Evolutionary conservation across 2,113 vertebrate genomes (phyloP).

Genomic region (Hippocampus zosterae): DNA sequence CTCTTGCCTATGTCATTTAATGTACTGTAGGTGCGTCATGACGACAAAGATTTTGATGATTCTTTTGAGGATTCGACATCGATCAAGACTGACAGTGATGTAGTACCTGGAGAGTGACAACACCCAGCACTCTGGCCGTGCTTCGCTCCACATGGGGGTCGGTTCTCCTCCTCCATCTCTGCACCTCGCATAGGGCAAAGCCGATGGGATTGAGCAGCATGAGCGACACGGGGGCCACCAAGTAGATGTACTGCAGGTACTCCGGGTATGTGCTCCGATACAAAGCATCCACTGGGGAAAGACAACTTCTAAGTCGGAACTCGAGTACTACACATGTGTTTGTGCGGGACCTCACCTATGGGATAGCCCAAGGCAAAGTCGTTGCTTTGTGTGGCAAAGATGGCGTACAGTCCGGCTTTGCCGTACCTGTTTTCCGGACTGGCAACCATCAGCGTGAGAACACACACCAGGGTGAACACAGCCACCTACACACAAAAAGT

Average conservation of each 20-base stretch:
- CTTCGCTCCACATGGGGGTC: slow-evolving; percentile 72
- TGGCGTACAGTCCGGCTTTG: slow-evolving; percentile 93
- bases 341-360: slow-evolving; percentile 80
- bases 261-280: slow-evolving; percentile 91
- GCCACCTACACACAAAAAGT: slow-evolving; percentile 71
- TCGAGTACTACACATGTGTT: neutral
- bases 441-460: slow-evolving; percentile 85
- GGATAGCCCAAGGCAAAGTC: slow-evolving; percentile 97
- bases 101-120: slow-evolving; percentile 79
- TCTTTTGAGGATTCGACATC: neutral
- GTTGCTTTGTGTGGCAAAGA: slow-evolving; percentile 97
- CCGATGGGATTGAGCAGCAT: slow-evolving; percentile 96
- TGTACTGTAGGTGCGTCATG: too few relatives aligned
- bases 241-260: slow-evolving; percentile 96
- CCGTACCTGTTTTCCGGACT: slow-evolving; percentile 84
- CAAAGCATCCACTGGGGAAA: slow-evolving; percentile 72
- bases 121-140: slow-evolving; percentile 80
- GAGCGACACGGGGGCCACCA: slow-evolving; percentile 95
- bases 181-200: slow-evolving; percentile 96
- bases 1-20: too few relatives aligned
- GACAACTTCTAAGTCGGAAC: slow-evolving; percentile 1
- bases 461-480: slow-evolving; percentile 85
- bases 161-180: slow-evolving; percentile 85
- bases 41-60: too few relatives aligned
- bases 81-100: neutral